Base-by-base conservation (phyloP, 1,140 invertebrate genomes). In the Drosophila subpulchrella region DNA sequence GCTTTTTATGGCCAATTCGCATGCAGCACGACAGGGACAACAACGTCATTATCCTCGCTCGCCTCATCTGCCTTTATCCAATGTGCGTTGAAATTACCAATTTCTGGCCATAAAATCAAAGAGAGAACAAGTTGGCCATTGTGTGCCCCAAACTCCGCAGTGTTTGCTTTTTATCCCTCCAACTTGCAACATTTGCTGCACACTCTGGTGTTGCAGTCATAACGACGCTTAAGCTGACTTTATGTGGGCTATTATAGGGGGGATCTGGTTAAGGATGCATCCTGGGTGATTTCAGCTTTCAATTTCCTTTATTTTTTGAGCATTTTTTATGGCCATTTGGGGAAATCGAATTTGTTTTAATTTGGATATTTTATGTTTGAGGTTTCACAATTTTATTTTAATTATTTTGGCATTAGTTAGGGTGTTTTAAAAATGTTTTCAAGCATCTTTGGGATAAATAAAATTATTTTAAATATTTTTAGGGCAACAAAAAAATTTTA, bases 191-290 rank as follows among this genome's bases (percentile, higher is more conserved):
- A 72, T 71, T 71, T 68, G 62, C 46, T 46, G 47, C 62, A 46
- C 48, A 54, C 48, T 67, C 39, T 38, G 65, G 41, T 41, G 58
- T 74, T 78, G 75, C 55, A 70, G 68, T 72, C 68, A 72, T 88
- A 88, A 88, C 76, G 76, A 70, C 76, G 75, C 75, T 75, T 86
- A 90, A 91, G 86, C 86, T 88, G 58, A 78, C 82, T 91, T 91
- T 91, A 91, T 91, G 77, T 81, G 44, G 46, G 53, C 60, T 77
- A 90, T 91, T 88, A 88, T 72, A n/a, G 17, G 30, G 36, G 42
- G 39, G 72, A 60, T 48, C 47, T 56, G 51, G 65, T 30, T 41
- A 55, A 56, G 44, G 71, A 77, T 57, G 63, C 65, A 70, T 48
- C 42, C 51, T 48, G 41, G 41, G 30, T 47, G 36, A 6, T 7